These are phyloP conservation scores for Sialis fuliginosa DNA, from an alignment of 2,888 invertebrate genomes.

Conservation along the genomic window DNA sequence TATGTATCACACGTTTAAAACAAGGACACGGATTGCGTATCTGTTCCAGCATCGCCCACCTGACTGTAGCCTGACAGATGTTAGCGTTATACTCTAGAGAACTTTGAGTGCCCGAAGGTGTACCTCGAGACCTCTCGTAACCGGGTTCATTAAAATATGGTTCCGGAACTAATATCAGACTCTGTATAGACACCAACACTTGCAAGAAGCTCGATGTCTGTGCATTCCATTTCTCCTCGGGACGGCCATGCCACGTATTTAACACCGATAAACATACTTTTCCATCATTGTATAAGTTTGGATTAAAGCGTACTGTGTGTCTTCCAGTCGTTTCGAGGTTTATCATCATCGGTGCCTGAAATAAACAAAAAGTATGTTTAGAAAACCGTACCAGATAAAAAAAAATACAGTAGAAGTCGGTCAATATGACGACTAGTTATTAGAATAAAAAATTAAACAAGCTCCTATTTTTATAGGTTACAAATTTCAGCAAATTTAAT, in stretches of 20 bases:
- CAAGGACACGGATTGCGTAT: constrained; percentile 77
- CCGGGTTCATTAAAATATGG: constrained; percentile 93
- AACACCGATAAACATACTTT: constrained; percentile 89
- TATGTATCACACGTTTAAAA: constrained; percentile 81
- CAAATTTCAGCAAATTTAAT: no score
- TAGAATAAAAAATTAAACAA: no score
- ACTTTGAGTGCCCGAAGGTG: constrained; percentile 72
- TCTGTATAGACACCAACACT: constrained; percentile 87
- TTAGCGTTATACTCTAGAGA: constrained; percentile 90
- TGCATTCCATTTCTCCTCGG: constrained; percentile 95
- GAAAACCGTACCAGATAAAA: no score
- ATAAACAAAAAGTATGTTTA: constrained; percentile 32
- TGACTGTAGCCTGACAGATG: constrained; percentile 84
- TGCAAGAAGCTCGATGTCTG: constrained; percentile 87
- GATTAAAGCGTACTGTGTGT: constrained; percentile 80
- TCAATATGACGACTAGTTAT: no score
- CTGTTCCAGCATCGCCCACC: constrained; percentile 94
- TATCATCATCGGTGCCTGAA: constrained; percentile 74
- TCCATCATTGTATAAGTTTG: constrained; percentile 87
- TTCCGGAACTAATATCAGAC: constrained; percentile 78
- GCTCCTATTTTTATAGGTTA: no score
- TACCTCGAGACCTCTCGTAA: constrained; percentile 78
- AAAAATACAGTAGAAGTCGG: no score
- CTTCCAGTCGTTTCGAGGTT: constrained; percentile 81
- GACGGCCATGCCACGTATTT: constrained; percentile 92